Conservation (phyloP, 2,888 invertebrate genomes). For the Phalera bucephala region DNA sequence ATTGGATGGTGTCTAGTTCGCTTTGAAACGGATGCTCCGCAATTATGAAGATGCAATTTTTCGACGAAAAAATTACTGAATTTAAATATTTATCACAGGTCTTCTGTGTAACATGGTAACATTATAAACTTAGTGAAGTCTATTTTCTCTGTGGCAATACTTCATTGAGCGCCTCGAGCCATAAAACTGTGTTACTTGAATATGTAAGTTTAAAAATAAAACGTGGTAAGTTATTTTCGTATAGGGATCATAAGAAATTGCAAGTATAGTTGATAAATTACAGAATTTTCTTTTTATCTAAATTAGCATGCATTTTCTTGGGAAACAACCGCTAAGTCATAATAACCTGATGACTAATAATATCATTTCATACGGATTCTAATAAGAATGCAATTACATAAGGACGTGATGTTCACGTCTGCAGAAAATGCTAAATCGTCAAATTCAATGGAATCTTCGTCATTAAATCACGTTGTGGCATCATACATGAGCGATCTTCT, state of each 20-base stretch:
- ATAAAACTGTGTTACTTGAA: neutral
- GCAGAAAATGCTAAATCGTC: conserved; percentile 15
- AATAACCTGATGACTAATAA: neutral
- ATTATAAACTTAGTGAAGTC: conserved; percentile 1
- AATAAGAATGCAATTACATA: conserved; percentile 12
- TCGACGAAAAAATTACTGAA: conserved; percentile 29
- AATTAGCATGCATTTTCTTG: neutral
- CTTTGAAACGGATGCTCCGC: conserved; percentile 36
- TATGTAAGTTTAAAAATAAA: neutral
- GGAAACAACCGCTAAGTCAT: neutral
- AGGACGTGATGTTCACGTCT: conserved; percentile 19
- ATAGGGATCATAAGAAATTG: neutral
- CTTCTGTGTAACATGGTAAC: neutral
- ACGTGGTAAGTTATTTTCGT: neutral
- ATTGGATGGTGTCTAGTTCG: conserved; percentile 44
- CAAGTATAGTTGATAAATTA: neutral
- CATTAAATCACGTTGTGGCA: conserved; percentile 15
- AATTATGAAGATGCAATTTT: conserved; percentile 44
- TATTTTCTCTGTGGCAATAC: neutral
- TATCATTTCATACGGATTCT: neutral
- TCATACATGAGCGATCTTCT: conserved; percentile 2
- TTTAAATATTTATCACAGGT: neutral
- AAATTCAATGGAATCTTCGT: conserved; percentile 11
- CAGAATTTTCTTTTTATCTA: neutral
- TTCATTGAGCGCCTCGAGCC: neutral